Conservation (phyloP, 1,140 invertebrate species). For the Drusus annulatus region DNA sequence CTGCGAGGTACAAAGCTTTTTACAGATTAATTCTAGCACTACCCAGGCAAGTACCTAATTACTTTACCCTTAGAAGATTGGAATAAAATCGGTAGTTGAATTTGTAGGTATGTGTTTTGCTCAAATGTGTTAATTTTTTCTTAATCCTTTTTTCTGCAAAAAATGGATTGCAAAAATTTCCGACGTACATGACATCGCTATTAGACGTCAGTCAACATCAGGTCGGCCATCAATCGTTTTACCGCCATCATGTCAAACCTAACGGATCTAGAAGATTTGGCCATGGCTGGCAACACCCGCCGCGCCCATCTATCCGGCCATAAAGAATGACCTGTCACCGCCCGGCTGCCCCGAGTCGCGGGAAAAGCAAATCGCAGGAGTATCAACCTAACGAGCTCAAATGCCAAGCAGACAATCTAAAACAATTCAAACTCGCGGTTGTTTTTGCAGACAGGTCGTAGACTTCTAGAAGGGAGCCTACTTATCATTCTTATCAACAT, state of each 20-base stretch:
- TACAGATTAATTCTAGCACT: no score
- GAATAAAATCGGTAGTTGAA: no score
- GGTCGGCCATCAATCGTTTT: conserved; percentile 10
- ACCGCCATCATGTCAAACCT: conserved; percentile 19
- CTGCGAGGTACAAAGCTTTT: no score
- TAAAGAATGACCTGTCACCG: conserved; percentile 16
- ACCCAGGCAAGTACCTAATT: no score
- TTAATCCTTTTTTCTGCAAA: no score
- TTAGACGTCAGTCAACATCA: conserved; percentile 9
- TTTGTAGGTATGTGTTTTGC: no score
- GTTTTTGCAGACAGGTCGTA: no score
- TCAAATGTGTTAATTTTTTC: no score
- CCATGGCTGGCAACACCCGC: background rate
- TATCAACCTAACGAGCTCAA: conserved; percentile 13
- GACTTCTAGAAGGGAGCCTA: no score
- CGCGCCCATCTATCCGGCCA: background rate
- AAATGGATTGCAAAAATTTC: conserved; percentile 3
- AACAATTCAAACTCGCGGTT: conserved; percentile 14
- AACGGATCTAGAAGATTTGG: conserved; percentile 7
- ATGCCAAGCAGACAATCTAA: conserved; percentile 8
- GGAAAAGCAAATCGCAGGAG: no score
- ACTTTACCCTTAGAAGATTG: no score
- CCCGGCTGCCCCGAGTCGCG: background rate
- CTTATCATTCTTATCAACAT: no score
- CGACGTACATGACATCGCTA: conserved; percentile 3